Evolutionary conservation across 2,888 invertebrate genomes (phyloP), one percentile per base, ranked within the genome.

Genomic region (Coecobrya sp.): DNA sequence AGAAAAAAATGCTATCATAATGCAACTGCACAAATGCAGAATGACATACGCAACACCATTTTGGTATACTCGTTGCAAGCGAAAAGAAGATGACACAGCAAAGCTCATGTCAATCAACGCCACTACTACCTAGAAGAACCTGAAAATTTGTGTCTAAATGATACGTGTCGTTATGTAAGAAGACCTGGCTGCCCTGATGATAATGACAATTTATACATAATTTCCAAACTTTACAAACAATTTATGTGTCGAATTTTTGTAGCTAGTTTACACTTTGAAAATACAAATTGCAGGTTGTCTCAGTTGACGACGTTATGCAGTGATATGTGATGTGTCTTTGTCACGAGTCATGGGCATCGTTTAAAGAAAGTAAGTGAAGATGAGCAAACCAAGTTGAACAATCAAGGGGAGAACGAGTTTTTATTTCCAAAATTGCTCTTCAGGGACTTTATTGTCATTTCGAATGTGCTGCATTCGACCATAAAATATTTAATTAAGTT

Each of bases 131-230:
- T 1, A 27, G 4, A 27, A 65, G 27, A 25, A 65, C 11, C 65
- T 27, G 45, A n/a, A 45, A 73, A 73, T 73, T 73, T 73, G 73
- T 22, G 45, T 22, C 19, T 19, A 68, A n/a, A 73, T 73, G 22
- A 73, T 42, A 36, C 45, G 36, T 19, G 11, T 2, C 22, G 36
- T 73, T 73, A 45, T 73, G 73, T 16, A 73, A 73, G 19, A 45
- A 19, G 73, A 16, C 19, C 42, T 45, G 45, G 22, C 73, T 73
- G 1, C 73, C n/a, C 8, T 73, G 11, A 73, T 73, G 73, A 45
- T 22, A 45, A 73, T 45, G 19, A 42, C n/a, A 19, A 73, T 36
- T 3, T 25, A 11, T 22, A n/a, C n/a, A n/a, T 68, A 68, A 68
- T 68, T 30, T 68, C 25, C 19, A 62, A 62, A 68, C 16, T 30